Evolutionary conservation across 2,888 invertebrate species (phyloP), one percentile per base, ranked within the genome.

Genomic region (Brachyopa scutellaris): DNA sequence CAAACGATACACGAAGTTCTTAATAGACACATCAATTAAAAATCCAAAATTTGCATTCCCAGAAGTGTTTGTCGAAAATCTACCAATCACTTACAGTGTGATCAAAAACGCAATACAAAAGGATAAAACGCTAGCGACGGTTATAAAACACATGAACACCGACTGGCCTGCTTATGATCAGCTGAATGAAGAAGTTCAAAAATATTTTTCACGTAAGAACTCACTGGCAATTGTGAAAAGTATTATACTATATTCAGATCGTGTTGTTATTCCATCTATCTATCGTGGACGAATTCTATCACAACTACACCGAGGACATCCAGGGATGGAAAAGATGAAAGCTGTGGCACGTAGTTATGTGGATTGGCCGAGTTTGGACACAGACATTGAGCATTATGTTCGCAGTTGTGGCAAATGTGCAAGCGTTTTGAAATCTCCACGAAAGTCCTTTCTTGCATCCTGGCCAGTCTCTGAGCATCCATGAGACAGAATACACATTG

Each of bases 131-230:
- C n/a, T n/a, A n/a, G n/a, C n/a, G n/a, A n/a, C n/a, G n/a, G n/a
- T n/a, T n/a, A n/a, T n/a, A n/a, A n/a, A n/a, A n/a, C n/a, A n/a
- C n/a, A n/a, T n/a, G n/a, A n/a, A n/a, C n/a, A n/a, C n/a, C n/a
- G n/a, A n/a, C n/a, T n/a, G n/a, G n/a, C n/a, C 47, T 82, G 9
- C 59, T 77, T 13, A 45, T 69, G 21, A 84, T 84, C 33, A 33
- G 5, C 33, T 33, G 11, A 9, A 33, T 11, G 33, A 33, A 5
- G 33, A 33, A 11, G 33, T 33, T 33, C n/a, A 11, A 33, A 33
- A 33, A 33, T 31, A 33, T 33, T n/a, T 33, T 33, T 33, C 33
- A 33, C 33, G 33, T 5, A 33, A 11, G 5, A 11, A 1, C 2
- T 33, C 11, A 33, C 31, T 31, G 31, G 31, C 31, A 9, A 31